Conservation (phyloP, 2,888 invertebrate genomes). For the Synanthedon formicaeformis region DNA sequence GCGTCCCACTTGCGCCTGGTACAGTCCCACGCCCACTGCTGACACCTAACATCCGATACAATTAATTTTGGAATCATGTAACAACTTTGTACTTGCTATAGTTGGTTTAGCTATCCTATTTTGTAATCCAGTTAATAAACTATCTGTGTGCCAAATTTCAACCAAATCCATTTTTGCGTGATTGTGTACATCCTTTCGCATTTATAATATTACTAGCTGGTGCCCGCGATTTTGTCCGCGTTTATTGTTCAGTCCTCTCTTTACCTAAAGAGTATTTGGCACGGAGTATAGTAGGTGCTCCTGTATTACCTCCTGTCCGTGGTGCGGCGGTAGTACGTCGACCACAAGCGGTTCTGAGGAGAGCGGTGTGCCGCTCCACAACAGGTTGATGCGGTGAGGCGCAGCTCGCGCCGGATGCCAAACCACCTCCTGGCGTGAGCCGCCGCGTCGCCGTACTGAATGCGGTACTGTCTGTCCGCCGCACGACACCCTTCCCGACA, state of each 20-base stretch:
- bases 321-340: conserved; percentile 73
- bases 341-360: conserved; percentile 65
- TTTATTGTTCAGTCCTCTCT: no score
- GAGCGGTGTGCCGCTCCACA: conserved; percentile 87
- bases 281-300: no score
- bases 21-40: conserved; percentile 84
- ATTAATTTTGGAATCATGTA: neutral
- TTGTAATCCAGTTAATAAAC: no score
- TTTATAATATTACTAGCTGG: no score
- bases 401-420: conserved; percentile 91
- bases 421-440: conserved; percentile 80
- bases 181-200: no score
- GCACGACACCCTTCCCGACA: conserved; percentile 84
- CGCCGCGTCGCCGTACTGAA: conserved; percentile 81
- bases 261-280: no score
- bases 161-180: no score
- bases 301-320: conserved; percentile 73
- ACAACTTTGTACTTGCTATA: neutral
- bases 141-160: no score
- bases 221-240: no score
- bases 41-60: conserved; percentile 49
- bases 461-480: conserved; percentile 87
- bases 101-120: no score
- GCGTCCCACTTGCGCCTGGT: conserved; percentile 85
- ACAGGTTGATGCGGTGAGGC: conserved; percentile 86